Conservation (phyloP, 2,113 vertebrate genomes). For the Morphnarchus princeps region DNA sequence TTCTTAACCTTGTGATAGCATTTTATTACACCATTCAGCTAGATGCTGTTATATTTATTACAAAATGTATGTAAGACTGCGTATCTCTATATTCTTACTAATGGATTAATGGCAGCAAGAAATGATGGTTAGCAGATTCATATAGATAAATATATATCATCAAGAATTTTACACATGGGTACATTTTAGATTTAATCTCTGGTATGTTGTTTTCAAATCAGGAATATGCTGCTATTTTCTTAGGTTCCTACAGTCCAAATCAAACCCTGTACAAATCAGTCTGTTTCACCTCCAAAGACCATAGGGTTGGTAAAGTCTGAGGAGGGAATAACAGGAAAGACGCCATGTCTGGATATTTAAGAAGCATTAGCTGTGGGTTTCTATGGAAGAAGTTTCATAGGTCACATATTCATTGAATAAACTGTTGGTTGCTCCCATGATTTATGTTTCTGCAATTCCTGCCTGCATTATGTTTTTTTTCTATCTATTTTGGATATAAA, state of each 20-base stretch:
- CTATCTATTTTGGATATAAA: constrained; percentile 18
- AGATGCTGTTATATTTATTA: not conserved
- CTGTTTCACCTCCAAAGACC: not conserved
- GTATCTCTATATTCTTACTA: not conserved
- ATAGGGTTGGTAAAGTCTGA: not conserved
- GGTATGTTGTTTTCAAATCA: not conserved
- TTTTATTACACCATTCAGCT: not conserved
- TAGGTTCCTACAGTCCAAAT: not conserved
- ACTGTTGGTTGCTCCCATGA: not conserved
- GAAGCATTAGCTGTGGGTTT: not conserved
- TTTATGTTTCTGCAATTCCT: constrained; percentile 33
- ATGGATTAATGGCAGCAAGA: not conserved
- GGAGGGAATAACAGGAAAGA: constrained; percentile 2
- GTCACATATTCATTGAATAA: not conserved
- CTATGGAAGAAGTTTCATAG: not conserved
- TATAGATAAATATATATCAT: not conserved
- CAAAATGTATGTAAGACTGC: not conserved
- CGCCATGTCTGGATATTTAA: not conserved
- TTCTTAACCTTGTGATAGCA: not conserved
- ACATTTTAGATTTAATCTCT: constrained; percentile 4
- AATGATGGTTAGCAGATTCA: not conserved
- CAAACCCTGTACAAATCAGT: not conserved
- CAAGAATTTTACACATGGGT: not conserved
- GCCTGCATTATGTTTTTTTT: not conserved
- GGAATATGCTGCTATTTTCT: not conserved